Base-by-base conservation (phyloP, 2,888 invertebrate species). In the Campopleginae sp. region DNA sequence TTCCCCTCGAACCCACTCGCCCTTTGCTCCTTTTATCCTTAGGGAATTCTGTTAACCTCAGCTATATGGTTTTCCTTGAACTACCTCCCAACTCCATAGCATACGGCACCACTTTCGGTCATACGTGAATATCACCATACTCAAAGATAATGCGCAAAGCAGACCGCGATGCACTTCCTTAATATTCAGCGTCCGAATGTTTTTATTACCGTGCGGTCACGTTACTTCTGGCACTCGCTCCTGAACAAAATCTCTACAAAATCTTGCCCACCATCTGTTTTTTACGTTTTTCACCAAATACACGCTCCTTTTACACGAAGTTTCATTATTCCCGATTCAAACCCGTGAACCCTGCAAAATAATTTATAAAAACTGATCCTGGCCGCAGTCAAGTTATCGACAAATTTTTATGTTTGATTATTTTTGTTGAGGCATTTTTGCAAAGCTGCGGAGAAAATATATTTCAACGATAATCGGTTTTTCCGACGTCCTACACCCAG, bases 141-240 rank as follows among this genome's bases (percentile, higher is more conserved):
- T 79, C 78, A 79, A 83, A 83, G 82, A 74, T 83, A 83, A 83
- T 79, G 54, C 74, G 61, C 51, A 48, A 65, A 42, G 17, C 23
- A 44, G 46, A 61, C 23, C 44, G 14, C 66, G 72, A 71, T 63
- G 44, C 66, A 33, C 72, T 82, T 78, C 54, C 77, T 82, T 82
- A 77, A 77, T 77, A 78, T 82, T 77, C 71, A 71, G 71, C 51
- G 77, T 66, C 65, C 71, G 66, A 72, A 65, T 33, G 66, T 77
- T 82, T 65, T 66, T 19, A 58, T 27, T 14, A 48, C 46, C 71
- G 14, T n/a, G n/a, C 14, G 44, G 23, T 58, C 8, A 7, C 66
- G n/a, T 71, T 33, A 33, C 33, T 33, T 19, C 42, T 12, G 14
- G 58, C 58, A 27, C 19, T 33, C 19, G 31, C 54, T 33, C 54